These are phyloP conservation scores for Chrysaora quinquecirrha DNA, from an alignment of 30 jellyfish, hydroid and myxozoan species.

Conservation along the genomic window DNA sequence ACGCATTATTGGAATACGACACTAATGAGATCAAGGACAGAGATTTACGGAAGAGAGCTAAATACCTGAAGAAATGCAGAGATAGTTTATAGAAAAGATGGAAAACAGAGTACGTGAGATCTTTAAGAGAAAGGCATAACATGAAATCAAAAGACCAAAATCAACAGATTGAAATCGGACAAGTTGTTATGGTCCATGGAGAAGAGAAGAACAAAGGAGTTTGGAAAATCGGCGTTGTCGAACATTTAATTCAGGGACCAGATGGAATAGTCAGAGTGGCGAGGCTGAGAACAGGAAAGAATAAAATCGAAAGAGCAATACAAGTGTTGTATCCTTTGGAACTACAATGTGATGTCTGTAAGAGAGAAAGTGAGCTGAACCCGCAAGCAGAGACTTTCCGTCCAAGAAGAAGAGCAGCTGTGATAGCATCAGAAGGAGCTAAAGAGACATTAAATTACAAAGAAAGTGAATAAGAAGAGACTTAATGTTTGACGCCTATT, in stretches of 20 bases:
- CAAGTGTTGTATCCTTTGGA: no score
- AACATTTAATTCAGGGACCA: no score
- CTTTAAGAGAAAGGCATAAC: neutral
- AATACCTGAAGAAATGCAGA: conserved; percentile 53
- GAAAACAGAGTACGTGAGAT: conserved; percentile 57
- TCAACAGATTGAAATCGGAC: neutral
- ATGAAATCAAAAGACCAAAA: neutral
- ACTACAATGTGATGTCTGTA: no score
- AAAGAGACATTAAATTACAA: no score
- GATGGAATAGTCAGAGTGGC: neutral
- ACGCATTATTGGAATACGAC: neutral
- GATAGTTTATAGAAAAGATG: conserved; percentile 72
- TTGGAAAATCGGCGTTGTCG: neutral
- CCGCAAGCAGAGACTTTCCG: neutral
- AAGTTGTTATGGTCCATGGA: neutral
- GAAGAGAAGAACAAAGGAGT: neutral
- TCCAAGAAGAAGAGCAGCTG: no score
- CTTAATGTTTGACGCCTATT: no score
- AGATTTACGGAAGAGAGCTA: conserved; percentile 67
- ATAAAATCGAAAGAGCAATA: no score
- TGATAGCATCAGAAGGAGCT: no score
- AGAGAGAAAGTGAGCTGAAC: neutral
- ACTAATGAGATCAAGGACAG: conserved; percentile 41
- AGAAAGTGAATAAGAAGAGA: no score
- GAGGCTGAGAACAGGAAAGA: neutral